A percentile compares a stretch with the other conserved stretches of the same genome.
phyloP scores from a whole-genome alignment of 2,888 invertebrate genomes.

The Hermaeophaga mercurialis region DNA sequence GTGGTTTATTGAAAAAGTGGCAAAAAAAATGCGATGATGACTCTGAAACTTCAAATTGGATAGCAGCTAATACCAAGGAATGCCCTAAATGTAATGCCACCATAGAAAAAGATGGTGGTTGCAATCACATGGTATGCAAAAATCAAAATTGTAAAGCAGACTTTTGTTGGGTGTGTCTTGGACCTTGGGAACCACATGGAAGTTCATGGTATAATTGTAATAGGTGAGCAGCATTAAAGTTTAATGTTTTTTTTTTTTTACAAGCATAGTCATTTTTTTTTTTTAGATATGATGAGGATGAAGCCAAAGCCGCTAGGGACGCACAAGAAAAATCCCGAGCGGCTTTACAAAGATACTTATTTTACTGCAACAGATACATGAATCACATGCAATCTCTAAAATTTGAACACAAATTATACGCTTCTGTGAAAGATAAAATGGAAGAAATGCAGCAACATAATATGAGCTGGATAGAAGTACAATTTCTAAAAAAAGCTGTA shows the following conservation, averaged over 20 bases:
- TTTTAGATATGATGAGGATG: conserved; percentile 86
- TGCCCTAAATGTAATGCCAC: conserved; percentile 98
- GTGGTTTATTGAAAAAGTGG: conserved; percentile 92
- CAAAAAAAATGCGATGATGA: conserved; percentile 99
- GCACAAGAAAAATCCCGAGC: conserved; percentile 96
- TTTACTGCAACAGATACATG: conserved; percentile 96
- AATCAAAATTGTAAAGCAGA: conserved; percentile 98
- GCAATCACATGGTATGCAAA: conserved; percentile 99
- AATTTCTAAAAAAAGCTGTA: conserved; percentile 97
- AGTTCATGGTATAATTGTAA: conserved; percentile 76
- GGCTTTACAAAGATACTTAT: conserved; percentile 94
- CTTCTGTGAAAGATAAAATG: conserved; percentile 97
- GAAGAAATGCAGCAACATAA: conserved; percentile 99
- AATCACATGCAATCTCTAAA: conserved; percentile 99
- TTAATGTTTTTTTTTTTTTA: conserved; percentile 53
- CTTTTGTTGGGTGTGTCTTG: conserved; percentile 99
- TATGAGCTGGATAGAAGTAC: conserved; percentile 99
- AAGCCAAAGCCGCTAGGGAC: conserved; percentile 94
- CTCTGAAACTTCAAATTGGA: conserved; percentile 99
- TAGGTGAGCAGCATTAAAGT: conserved; percentile 32
- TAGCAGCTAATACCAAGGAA: conserved; percentile 99
- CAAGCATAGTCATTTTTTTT: not conserved
- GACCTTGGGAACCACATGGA: conserved; percentile 98
- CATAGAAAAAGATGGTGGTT: conserved; percentile 96
- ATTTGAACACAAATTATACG: conserved; percentile 97